Evolutionary conservation across 2,888 invertebrate species (phyloP), one percentile per base, ranked within the genome.

Genomic region (Myopa testacea): DNA sequence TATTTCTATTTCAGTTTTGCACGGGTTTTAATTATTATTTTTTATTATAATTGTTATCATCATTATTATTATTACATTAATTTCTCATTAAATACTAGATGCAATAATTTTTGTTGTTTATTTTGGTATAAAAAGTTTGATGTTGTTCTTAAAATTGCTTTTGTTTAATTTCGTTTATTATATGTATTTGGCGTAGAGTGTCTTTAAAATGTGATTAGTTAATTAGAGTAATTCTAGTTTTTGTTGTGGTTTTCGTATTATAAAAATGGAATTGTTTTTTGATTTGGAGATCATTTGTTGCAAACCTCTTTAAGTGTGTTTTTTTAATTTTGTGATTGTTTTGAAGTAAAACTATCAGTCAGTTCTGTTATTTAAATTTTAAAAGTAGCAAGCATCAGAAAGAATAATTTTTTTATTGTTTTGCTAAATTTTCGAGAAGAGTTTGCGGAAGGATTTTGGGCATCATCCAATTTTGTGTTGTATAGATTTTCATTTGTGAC

Each of bases 341-440:
- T 72, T 72, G 37, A 40, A 72, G 60, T 72, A 58, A 83, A 81
- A 81, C 83, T 83, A 83, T 83, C 83, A 83, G 83, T 83, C 83
- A 82, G 80, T 81, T 70, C 45, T 50, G 55, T 60, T 16, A 7
- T 72, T 67, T 77, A 16, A 16, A 50, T 69, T 5, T 69, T n/a
- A 69, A 26, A 10, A 19, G n/a, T 69, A 19, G 19, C 19, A 50
- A 50, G 50, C n/a, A 12, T 14, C 19, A 69, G 37, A 37, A 34
- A 55, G 50, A 70, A 52, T 55, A 12, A 26, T 70, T 70, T 34
- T 70, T 50, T 70, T 40, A 3, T 68, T 40, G 16, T n/a, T 68
- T 45, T 62, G 19, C 14, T 10, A 10, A 45, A 45, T 45, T 45
- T 55, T n/a, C 14, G 62, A 63, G 62, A 14, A 63, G 34, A 63